Evolutionary conservation across 2,797 vertebrate species (phyloP).

Genomic region (Sitta carolinensis): DNA sequence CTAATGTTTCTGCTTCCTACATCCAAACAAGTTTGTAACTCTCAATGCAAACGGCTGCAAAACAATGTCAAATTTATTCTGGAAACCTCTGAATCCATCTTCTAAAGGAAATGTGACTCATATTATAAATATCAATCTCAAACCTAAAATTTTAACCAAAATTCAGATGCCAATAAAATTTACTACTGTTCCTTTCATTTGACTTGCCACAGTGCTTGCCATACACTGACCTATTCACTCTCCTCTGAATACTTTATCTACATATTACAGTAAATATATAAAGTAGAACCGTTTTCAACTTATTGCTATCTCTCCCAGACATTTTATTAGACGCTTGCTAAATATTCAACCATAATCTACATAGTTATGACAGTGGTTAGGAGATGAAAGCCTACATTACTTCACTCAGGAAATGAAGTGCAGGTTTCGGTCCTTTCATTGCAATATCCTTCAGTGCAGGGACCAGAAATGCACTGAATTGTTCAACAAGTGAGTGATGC

Average conservation of each 20-base stretch:
- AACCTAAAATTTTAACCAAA: neutral
- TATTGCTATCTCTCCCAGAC: slow-evolving; percentile 24
- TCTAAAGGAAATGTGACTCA: neutral
- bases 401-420: slow-evolving; percentile 57
- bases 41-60: neutral
- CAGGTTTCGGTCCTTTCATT: slow-evolving; percentile 50
- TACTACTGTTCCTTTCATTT: neutral
- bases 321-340: slow-evolving; percentile 33
- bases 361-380: slow-evolving; percentile 45
- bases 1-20: neutral
- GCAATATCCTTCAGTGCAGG: slow-evolving; percentile 43
- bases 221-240: slow-evolving; percentile 1
- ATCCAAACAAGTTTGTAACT: neutral
- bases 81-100: neutral
- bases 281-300: slow-evolving; percentile 7
- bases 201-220: neutral
- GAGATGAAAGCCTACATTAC: slow-evolving; percentile 47
- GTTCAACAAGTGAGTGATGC: slow-evolving; percentile 42
- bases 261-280: neutral
- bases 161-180: neutral
- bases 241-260: neutral
- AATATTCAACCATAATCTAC: slow-evolving; percentile 35
- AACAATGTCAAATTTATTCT: neutral
- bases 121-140: neutral
- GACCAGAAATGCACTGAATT: slow-evolving; percentile 33